phyloP scores from a whole-genome alignment of 2,113 vertebrate species.

The Pholis gunnellus region DNA sequence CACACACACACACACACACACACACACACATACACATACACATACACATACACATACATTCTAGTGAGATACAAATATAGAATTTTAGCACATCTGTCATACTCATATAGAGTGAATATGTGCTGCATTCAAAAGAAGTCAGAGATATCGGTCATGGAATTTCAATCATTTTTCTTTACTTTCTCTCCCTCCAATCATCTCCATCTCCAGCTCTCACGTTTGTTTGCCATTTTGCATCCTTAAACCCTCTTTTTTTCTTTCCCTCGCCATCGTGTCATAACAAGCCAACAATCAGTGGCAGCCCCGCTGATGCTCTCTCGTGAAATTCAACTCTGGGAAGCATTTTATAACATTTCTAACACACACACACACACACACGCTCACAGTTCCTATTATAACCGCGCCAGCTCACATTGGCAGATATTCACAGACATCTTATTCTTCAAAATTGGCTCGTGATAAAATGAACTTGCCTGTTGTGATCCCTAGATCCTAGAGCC shows the following conservation, averaged over 20 bases:
- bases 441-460: constrained; percentile 48
- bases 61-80: not conserved
- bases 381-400: constrained; percentile 11
- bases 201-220: not conserved
- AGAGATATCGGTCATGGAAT: not conserved
- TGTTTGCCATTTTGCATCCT: not conserved
- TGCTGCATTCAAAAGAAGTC: not conserved
- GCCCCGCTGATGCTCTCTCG: constrained; percentile 12
- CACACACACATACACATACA: not conserved
- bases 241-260: constrained; percentile 1
- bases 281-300: constrained; percentile 12
- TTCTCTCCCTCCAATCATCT: too few species aligned
- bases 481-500: constrained; percentile 30
- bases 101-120: not conserved
- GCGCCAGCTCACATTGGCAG: constrained; percentile 56
- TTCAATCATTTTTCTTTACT: not conserved
- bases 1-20: constrained; percentile 27
- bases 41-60: constrained; percentile 24
- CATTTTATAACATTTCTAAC: constrained; percentile 39
- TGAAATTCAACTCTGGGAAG: constrained; percentile 25
- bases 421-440: constrained; percentile 48
- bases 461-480: constrained; percentile 59
- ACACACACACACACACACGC: not conserved
- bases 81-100: not conserved
- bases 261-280: constrained; percentile 4